Evolutionary conservation across 2,888 invertebrate species (phyloP).

Genomic region (Eubasilissa splendida): DNA sequence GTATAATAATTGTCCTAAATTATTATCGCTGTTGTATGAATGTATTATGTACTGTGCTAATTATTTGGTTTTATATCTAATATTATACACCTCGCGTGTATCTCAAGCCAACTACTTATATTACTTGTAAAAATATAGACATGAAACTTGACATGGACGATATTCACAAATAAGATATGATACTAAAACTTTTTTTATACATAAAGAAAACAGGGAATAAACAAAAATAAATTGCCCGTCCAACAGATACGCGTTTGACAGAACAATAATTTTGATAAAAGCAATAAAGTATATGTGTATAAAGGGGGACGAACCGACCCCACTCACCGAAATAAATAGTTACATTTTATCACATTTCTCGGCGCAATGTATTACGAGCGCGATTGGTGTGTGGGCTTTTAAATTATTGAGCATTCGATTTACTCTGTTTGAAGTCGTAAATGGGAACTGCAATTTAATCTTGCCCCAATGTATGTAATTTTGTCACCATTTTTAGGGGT

Average conservation of each 20-base stretch:
- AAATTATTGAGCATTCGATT: conserved; percentile 20
- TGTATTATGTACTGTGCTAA: too few relatives aligned
- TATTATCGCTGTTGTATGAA: too few relatives aligned
- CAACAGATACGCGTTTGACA: conserved; percentile 9
- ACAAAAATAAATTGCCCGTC: conserved; percentile 8
- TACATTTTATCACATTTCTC: conserved; percentile 15
- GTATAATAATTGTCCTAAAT: too few relatives aligned
- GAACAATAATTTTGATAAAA: conserved; percentile 37
- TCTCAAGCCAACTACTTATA: too few relatives aligned
- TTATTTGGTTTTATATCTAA: too few relatives aligned
- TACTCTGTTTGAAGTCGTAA: background rate
- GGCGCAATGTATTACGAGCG: conserved; percentile 10
- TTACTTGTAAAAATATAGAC: too few relatives aligned
- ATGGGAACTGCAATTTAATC: background rate
- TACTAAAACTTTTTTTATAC: too few relatives aligned
- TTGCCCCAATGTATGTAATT: too few relatives aligned
- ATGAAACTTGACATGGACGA: too few relatives aligned
- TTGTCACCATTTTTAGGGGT: too few relatives aligned
- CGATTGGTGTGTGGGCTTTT: background rate
- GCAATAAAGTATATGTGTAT: conserved; percentile 26
- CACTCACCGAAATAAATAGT: conserved; percentile 1
- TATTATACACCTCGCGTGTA: too few relatives aligned
- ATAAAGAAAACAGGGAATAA: background rate
- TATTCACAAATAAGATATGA: too few relatives aligned
- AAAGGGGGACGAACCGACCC: background rate